Evolutionary conservation across 2,888 invertebrate species (phyloP), one percentile per base, ranked within the genome.

Genomic region (Neoitamus cyanurus): DNA sequence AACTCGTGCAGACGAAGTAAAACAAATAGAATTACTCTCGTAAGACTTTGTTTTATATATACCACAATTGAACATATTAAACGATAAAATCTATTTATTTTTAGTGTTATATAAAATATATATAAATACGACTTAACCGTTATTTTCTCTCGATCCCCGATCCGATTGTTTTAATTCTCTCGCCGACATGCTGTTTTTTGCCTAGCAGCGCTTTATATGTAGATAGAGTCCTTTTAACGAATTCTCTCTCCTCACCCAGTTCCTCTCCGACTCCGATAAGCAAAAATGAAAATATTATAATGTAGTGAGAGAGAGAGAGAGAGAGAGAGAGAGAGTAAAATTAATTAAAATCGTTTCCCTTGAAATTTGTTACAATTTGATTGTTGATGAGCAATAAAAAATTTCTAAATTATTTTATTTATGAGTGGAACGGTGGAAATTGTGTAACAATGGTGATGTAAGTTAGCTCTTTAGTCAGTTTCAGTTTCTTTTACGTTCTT

Each of bases 71-170:
- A 83, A 72, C 72, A 46, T 83, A 70, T 70, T 83, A 68, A 69
- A 83, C 36, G 13, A 68, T 69, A 72, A 72, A 83, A 83, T 83
- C 46, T 83, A 70, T 83, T 83, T 83, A 72, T 83, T 83, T 82
- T 83, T 83, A 83, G 70, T 83, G 70, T 83, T 83, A 72, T 83
- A 72, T 83, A 82, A 69, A 68, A 36, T 58, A 69, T 80, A 80
- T 69, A 82, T 37, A 37, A 69, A 69, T 82, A 80, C 34, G 20
- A 69, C 42, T 69, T 69, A 48, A 68, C 30, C 25, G 82, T 82
- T 82, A 82, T 82, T 69, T 69, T 69, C 82, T 28, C 25, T 70
- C 30, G 28, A 70, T 58, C 25, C 25, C 58, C 58, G 25, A 25
- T 58, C 25, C 25, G 25, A 58, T 20, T 58, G 58, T 58, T 58